A percentile compares a stretch with the other conserved stretches of the same genome.
phyloP scores from a whole-genome alignment of 2,888 invertebrate genomes.

The Hirtodrosophila trivittata region DNA sequence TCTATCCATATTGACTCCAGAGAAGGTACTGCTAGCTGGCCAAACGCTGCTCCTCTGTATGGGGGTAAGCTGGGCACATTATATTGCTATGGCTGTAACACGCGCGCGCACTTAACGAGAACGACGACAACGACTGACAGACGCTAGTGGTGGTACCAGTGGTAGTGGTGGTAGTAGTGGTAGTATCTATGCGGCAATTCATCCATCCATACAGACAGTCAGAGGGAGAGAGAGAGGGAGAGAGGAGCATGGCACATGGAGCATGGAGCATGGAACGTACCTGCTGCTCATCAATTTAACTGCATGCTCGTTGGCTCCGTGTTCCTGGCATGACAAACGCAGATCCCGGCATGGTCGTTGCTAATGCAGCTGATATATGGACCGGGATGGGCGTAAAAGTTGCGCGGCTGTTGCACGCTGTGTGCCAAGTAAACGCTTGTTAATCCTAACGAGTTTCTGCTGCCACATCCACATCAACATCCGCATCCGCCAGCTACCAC shows the following conservation, averaged over 20 bases:
- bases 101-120: conserved; percentile 73
- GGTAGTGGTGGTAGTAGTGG: neutral
- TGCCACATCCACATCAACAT: conserved; percentile 7
- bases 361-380: conserved; percentile 72
- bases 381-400: conserved; percentile 35
- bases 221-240: neutral
- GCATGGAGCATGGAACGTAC: conserved; percentile 35
- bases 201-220: conserved; percentile 35
- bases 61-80: conserved; percentile 38
- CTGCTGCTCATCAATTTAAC: conserved; percentile 76
- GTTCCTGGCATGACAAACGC: conserved; percentile 61
- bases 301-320: conserved; percentile 54
- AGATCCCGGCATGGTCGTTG: conserved; percentile 37
- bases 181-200: conserved; percentile 55
- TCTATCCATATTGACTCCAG: neutral
- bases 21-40: neutral
- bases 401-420: conserved; percentile 65
- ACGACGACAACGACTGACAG: conserved; percentile 49
- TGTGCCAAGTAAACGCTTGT: conserved; percentile 77
- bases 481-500: conserved; percentile 1
- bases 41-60: conserved; percentile 44
- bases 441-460: conserved; percentile 78
- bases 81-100: conserved; percentile 65
- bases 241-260: neutral
- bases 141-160: neutral